Base-by-base conservation (phyloP, 2,113 vertebrate species). In the Triplophysa siluroides region DNA sequence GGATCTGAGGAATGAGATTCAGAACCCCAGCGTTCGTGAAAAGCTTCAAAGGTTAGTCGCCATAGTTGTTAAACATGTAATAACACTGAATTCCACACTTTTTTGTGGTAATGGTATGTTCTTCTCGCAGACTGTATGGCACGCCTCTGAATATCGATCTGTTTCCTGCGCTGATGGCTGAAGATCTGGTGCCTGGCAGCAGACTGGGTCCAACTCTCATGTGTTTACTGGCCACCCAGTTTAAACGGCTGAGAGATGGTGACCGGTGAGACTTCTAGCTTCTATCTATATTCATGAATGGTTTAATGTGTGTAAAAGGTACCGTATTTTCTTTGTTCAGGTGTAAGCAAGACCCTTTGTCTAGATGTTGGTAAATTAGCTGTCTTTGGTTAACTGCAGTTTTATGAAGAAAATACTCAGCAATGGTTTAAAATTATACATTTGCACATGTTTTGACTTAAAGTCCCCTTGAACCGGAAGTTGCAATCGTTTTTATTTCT, bases 141-240 rank as follows among this genome's bases (percentile, higher is more conserved):
- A 95, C 95, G 0, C 96, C 96, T 0, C 88, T 96, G 83, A 99
- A 98, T 85, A 87, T 99, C 10, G 98, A 99, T 87, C 82, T 99
- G 3, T 99, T 99, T 88, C 98, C 97, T 0, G 97, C 98, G n/a
- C 90, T 99, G 76, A 95, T 99, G 95, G 94, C 94, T 62, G 98
- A 99, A 87, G 98, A 99, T 78, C 86, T 99, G 81, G 92, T 99
- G 66, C 97, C 97, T 0, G 96, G 97, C 14, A 98, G 96, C 84
- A 91, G 96, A 38, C 67, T 99, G 83, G 98, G 98, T 4, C 95
- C 97, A 13, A 98, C 97, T 1, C 89, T 99, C 65, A 95, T 98
- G 95, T 99, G 98, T 82, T 90, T 99, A 78, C 92, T 99, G 64
- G 91, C 91, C 62, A 87, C 94, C 3, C 98, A 99, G 84, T 99